phyloP scores from a whole-genome alignment of 2,113 vertebrate genomes.

The Aegotheles bennettii region DNA sequence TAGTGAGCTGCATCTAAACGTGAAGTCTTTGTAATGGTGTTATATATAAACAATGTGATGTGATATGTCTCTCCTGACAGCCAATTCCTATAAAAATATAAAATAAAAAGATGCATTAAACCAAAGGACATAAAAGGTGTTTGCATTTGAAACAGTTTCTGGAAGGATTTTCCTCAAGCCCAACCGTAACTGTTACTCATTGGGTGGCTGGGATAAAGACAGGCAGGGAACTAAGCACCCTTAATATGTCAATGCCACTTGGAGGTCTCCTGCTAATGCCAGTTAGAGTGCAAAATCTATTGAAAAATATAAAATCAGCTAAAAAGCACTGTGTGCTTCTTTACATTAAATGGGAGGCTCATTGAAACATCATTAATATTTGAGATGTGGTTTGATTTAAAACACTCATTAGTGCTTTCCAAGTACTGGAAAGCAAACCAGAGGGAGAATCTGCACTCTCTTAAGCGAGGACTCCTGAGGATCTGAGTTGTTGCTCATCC shows the following conservation, averaged over 20 bases:
- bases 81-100: constrained; percentile 45
- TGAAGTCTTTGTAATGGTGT: background rate
- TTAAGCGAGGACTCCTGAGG: constrained; percentile 27
- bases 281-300: background rate
- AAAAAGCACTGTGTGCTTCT: background rate
- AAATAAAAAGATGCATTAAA: constrained; percentile 40
- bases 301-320: background rate
- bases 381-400: constrained; percentile 62
- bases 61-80: constrained; percentile 47
- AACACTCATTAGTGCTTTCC: constrained; percentile 62
- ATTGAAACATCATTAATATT: constrained; percentile 56
- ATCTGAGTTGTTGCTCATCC: constrained; percentile 35
- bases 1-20: constrained; percentile 54
- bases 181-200: background rate
- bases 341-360: constrained; percentile 24
- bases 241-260: constrained; percentile 14
- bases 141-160: constrained; percentile 35
- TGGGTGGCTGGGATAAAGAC: constrained; percentile 21
- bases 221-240: background rate
- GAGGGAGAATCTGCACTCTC: constrained; percentile 36
- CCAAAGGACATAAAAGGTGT: constrained; percentile 4
- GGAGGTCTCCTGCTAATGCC: background rate
- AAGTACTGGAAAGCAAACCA: constrained; percentile 64
- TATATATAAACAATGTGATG: constrained; percentile 39
- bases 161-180: constrained; percentile 20